Evolutionary conservation across 2,888 invertebrate species (phyloP).

Genomic region (Microplitis deprimator): DNA sequence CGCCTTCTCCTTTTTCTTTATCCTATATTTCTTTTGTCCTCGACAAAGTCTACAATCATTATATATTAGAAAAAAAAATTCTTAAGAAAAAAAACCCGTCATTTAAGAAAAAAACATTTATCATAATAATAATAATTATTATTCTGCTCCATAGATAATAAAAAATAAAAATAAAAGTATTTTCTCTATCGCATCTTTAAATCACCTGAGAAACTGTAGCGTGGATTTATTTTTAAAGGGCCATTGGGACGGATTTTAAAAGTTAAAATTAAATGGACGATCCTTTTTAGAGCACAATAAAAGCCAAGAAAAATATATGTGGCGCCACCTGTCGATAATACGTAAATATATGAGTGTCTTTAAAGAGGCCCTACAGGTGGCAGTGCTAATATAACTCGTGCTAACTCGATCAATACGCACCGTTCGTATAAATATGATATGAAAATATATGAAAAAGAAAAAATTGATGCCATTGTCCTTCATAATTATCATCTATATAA

Average conservation of each 20-base stretch:
- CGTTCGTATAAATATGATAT: not conserved
- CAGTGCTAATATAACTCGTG: constrained; percentile 44
- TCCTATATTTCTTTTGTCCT: constrained; percentile 20
- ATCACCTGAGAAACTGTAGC: not conserved
- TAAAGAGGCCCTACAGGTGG: constrained; percentile 50
- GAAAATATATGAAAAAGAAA: too few species aligned
- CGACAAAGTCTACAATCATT: constrained; percentile 13
- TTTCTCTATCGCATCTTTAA: not conserved
- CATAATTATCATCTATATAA: not conserved
- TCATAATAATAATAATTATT: too few species aligned
- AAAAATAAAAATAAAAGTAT: too few species aligned
- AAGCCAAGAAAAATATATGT: constrained; percentile 31
- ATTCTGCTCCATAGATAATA: too few species aligned
- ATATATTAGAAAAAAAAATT: not conserved
- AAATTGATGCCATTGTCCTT: not conserved
- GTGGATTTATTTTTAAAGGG: not conserved
- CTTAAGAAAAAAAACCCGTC: not conserved
- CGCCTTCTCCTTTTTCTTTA: constrained; percentile 12
- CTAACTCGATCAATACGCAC: not conserved
- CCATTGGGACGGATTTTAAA: not conserved
- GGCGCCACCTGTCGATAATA: constrained; percentile 50
- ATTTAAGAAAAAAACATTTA: too few species aligned
- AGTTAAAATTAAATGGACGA: not conserved
- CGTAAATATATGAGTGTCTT: constrained; percentile 45
- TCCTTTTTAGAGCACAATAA: not conserved